Conservation (phyloP, 1,140 invertebrate species). For the Lordiphosa mommai region DNA sequence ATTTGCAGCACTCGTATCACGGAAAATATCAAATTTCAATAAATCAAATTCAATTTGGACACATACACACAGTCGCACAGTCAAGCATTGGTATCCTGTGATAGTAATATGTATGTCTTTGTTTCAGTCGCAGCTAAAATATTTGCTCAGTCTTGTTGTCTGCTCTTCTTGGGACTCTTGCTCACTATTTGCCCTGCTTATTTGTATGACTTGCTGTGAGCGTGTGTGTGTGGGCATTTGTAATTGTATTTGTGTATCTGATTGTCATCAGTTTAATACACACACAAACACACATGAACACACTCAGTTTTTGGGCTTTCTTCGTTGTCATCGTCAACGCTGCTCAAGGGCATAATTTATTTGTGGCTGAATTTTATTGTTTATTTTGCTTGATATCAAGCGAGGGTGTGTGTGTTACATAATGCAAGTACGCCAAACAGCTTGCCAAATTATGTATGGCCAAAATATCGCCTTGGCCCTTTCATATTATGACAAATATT, state of each 20-base stretch:
- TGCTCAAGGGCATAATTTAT: constrained; percentile 73
- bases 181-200: constrained; percentile 64
- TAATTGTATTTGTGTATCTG: constrained; percentile 78
- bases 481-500: constrained; percentile 42
- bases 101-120: constrained; percentile 77
- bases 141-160: constrained; percentile 72
- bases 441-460: constrained; percentile 54
- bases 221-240: constrained; percentile 55
- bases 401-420: constrained; percentile 29
- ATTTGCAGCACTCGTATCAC: constrained; percentile 75
- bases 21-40: constrained; percentile 79
- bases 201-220: constrained; percentile 55
- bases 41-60: constrained; percentile 78
- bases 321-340: constrained; percentile 30
- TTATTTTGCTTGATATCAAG: constrained; percentile 70
- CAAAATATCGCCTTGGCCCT: constrained; percentile 28
- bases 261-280: constrained; percentile 72
- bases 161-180: constrained; percentile 12
- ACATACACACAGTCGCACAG: constrained; percentile 47
- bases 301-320: constrained; percentile 11
- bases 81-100: constrained; percentile 38
- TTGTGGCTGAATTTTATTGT: constrained; percentile 75
- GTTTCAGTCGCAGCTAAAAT: constrained; percentile 70
- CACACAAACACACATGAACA: constrained; percentile 19
- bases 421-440: constrained; percentile 50